Evolutionary conservation across 2,888 invertebrate species (phyloP), one percentile per base, ranked within the genome.

Genomic region (Drosophila helvetica): DNA sequence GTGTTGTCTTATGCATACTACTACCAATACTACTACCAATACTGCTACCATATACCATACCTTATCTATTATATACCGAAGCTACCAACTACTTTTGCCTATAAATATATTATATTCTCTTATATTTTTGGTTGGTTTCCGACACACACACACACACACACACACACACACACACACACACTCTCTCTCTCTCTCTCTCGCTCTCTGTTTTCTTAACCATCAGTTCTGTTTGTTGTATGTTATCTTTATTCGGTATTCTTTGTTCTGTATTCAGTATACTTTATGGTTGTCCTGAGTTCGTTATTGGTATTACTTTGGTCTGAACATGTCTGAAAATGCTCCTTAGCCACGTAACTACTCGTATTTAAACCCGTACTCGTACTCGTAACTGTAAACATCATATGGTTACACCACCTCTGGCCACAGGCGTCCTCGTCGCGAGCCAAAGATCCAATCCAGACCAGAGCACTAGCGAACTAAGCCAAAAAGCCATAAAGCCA

Each of bases 1-100:
- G 83, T 89, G 89, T 83, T 83, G 82, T 83, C 83, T 88, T 81
- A 86, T 87, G 83, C 83, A 83, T 83, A 87, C 74, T 80, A 86
- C 75, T 25, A 10, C 22, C 22, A 2, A 22, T 33, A 33, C 33
- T 33, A 33, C 33, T 38, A n/a, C 69, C 56, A 72, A 66, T 70
- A 75, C 22, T 22, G 0, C 27, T 27, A 27, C 27, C 27, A 81
- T 59, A 72, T 61, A 78, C 61, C 46, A 62, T 68, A 82, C 8
- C 8, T 8, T 27, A 27, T 66, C 78, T 66, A 70, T 59, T 64
- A 51, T 66, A 70, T 74, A 80, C 66, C 27, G 27, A 27, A 27
- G 27, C 27, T 27, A 65, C 48, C 61, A 69, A 80, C 63, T 68
- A 79, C 63, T 70, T 65, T 65, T 77, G 38, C 38, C 38, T 38